These are phyloP conservation scores for Trissolcus japonicus DNA, from an alignment of 2,888 invertebrate species.

Conservation along the genomic window DNA sequence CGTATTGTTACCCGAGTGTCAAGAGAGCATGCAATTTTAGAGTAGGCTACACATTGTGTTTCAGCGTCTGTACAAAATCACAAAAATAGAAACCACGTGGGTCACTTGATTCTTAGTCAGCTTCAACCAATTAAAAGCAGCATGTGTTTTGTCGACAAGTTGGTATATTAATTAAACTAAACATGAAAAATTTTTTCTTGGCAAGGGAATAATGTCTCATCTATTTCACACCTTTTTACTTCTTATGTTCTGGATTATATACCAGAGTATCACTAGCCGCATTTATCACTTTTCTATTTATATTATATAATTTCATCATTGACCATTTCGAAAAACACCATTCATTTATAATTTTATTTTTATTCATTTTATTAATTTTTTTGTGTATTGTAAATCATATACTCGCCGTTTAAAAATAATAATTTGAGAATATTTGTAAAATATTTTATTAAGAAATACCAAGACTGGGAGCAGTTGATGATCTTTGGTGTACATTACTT, in stretches of 20 bases:
- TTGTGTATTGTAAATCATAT: too few relatives aligned
- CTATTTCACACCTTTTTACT: too few relatives aligned
- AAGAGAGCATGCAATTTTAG: background rate
- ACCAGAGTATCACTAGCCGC: too few relatives aligned
- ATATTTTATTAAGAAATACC: background rate
- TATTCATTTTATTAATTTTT: too few relatives aligned
- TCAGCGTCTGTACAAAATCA: constrained; percentile 51
- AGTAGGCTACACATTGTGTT: constrained; percentile 25
- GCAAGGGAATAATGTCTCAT: too few relatives aligned
- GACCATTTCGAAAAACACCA: background rate
- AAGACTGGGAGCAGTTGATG: too few relatives aligned
- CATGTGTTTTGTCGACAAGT: constrained; percentile 15
- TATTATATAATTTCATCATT: background rate
- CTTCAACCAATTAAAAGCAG: constrained; percentile 38
- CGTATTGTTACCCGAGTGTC: background rate
- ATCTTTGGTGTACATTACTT: too few relatives aligned
- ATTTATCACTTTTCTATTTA: too few relatives aligned
- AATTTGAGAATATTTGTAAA: too few relatives aligned
- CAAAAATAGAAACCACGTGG: constrained; percentile 61
- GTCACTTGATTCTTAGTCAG: constrained; percentile 62
- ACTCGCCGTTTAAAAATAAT: too few relatives aligned
- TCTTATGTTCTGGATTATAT: too few relatives aligned
- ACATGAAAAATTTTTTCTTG: background rate
- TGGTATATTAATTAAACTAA: constrained; percentile 23
- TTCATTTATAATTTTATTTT: background rate